Conservation (phyloP, 2,888 invertebrate species). For the Agrilus mali region DNA sequence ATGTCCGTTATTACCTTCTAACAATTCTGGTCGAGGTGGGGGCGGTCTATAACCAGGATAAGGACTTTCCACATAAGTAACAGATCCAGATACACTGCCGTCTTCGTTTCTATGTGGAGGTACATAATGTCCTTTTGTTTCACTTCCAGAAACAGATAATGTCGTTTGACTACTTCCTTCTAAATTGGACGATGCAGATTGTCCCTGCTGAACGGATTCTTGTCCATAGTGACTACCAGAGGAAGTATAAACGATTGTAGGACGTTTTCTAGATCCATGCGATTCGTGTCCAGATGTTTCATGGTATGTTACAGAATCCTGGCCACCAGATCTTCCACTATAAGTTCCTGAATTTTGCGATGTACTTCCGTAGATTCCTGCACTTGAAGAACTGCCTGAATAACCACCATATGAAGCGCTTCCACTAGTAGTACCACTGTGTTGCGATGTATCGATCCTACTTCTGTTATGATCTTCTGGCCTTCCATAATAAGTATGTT, state of each 20-base stretch:
- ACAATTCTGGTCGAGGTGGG: conserved; percentile 13
- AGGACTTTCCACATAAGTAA: conserved; percentile 10
- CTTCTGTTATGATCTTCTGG: not conserved
- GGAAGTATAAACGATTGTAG: conserved; percentile 9
- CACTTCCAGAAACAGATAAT: no score
- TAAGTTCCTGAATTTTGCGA: no score
- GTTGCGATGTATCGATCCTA: conserved; percentile 1
- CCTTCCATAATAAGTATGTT: conserved; percentile 1
- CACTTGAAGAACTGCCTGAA: conserved; percentile 2
- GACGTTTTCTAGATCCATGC: no score
- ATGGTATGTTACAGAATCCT: no score
- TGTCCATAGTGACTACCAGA: conserved; percentile 7
- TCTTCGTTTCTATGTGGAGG: conserved; percentile 1
- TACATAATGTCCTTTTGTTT: not conserved
- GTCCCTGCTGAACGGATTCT: not conserved
- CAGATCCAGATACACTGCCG: conserved; percentile 8
- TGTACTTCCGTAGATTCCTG: not conserved
- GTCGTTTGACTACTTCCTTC: no score
- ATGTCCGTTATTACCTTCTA: conserved; percentile 10
- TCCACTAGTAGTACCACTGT: not conserved
- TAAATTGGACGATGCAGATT: no score
- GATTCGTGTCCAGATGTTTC: no score
- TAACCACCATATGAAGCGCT: not conserved
- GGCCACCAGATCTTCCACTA: no score
- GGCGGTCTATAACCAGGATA: conserved; percentile 17